Base-by-base conservation (phyloP, 1,140 invertebrate species). In the Aradophagus sp. region DNA sequence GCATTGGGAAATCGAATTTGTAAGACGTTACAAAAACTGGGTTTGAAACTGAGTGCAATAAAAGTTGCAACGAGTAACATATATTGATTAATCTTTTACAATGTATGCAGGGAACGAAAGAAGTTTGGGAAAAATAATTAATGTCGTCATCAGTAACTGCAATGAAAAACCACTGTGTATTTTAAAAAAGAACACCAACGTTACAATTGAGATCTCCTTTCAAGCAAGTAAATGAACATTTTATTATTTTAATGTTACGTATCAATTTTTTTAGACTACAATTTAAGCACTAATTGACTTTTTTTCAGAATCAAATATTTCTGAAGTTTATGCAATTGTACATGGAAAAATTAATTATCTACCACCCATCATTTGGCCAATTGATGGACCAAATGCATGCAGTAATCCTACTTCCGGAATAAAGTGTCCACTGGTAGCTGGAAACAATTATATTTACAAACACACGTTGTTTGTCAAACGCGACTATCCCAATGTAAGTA, bases 121-220 rank as follows among this genome's bases (percentile, higher is more conserved):
- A 31, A 11, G n/a, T 2, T 31, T 41, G 10, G 27, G 15, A n/a
- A 31, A 39, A 32, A 16, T 41, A 1, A 61, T 61, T 12, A 41
- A 15, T 39, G 27, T 48, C 1, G 5, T 11, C 4, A 41, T 48
- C 11, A 3, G 16, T 3, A 32, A 41, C 2, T 55, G 50, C 26
- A 34, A 31, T 17, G 15, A 10, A 4, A 5, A 10, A 7, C 0
- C 1, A 0, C 20, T 4, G 2, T 58, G 44, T 23, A 20, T 13
- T 5, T 23, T 61, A 6, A 50, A 42, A 13, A 13, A 14, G 2
- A 20, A 27, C 5, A 42, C 56, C 0, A 61, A 61, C 5, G 45
- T 38, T 4, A 34, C 56, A 1, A 61, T 61, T n/a, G 35, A 48
- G 7, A 47, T 61, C 5, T 27, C 41, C 20, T 61, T 61, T 11